These are phyloP conservation scores for Actias luna DNA, from an alignment of 2,888 invertebrate species.

Conservation along the genomic window DNA sequence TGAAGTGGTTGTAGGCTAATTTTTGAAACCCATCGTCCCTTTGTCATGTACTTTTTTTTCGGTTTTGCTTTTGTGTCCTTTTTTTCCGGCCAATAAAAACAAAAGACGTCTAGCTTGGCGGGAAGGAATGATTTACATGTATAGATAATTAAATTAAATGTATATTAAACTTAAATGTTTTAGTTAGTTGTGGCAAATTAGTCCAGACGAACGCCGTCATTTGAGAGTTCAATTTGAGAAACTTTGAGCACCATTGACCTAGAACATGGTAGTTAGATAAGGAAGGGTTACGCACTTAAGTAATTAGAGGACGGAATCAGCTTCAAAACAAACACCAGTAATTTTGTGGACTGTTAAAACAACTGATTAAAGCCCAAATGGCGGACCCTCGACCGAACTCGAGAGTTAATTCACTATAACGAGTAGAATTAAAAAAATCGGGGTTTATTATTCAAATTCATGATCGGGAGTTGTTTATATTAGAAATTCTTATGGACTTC, in stretches of 20 bases:
- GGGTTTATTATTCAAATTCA: background rate
- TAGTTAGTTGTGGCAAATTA: background rate
- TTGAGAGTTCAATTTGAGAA: background rate
- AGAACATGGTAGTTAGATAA: conserved; percentile 12
- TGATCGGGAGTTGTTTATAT: background rate
- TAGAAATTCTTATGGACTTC: background rate
- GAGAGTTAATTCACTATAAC: background rate
- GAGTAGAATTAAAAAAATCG: background rate
- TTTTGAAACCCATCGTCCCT: too few species aligned
- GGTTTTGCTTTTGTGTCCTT: too few species aligned
- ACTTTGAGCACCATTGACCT: background rate
- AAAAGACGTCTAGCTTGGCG: too few species aligned
- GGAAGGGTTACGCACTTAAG: conserved; percentile 5
- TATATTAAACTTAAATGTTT: too few species aligned
- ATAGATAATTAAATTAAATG: too few species aligned
- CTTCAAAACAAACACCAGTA: conserved; percentile 15
- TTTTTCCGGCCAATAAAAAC: too few species aligned
- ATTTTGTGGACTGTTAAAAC: conserved; percentile 14
- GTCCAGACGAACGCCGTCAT: background rate
- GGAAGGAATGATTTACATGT: too few species aligned
- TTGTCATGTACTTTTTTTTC: too few species aligned
- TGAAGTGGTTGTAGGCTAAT: too few species aligned
- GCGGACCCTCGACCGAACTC: background rate
- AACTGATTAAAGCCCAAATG: background rate
- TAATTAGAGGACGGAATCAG: conserved; percentile 16